Evolutionary conservation across 2,888 invertebrate species (phyloP), one percentile per base, ranked within the genome.

Genomic region (Dastarcus helophoroides): DNA sequence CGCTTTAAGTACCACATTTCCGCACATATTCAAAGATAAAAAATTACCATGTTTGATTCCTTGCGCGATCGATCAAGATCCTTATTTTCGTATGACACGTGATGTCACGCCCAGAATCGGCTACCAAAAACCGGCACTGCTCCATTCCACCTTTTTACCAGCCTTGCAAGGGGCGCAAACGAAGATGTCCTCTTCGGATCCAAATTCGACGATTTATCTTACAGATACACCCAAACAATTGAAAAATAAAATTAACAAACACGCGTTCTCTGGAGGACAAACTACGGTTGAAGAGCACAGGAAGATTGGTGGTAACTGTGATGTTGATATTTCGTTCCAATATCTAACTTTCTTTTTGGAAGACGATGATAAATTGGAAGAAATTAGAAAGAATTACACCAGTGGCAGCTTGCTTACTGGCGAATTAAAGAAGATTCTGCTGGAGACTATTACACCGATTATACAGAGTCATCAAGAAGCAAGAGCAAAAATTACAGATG

Each of bases 11-110:
- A 79, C 81, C 2, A 79, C 85, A 6, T 91, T 93, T 60, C 95
- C 95, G 0, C 77, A 81, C 37, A 88, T 95, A 51, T 97, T 97
- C 58, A 79, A 75, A 1, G 67, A 73, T 29, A 75, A 76, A 51
- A 79, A 80, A 48, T 73, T 91, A 26, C 79, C 76, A 3, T 83
- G 83, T 51, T 68, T 93, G 3, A 93, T 98, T 40, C 98, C 98
- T 0, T 98, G 98, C 64, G 98, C 94, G 5, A 98, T 98, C 43
- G 98, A 99, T 68, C 98, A 98, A 71, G 98, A 99, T 66, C 98
- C 98, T 0, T 99, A 97, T 63, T 99, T 99, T 64, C 75, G 98
- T 16, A 94, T 99, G 95, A 84, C 93, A 0, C 73, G 98, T 31
- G 98, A 99, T 64, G 94, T 95, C n/a, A 91, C 95, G 0, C 91